Conservation (phyloP, 2,797 vertebrate species). For the Chiloscyllium punctatum region DNA sequence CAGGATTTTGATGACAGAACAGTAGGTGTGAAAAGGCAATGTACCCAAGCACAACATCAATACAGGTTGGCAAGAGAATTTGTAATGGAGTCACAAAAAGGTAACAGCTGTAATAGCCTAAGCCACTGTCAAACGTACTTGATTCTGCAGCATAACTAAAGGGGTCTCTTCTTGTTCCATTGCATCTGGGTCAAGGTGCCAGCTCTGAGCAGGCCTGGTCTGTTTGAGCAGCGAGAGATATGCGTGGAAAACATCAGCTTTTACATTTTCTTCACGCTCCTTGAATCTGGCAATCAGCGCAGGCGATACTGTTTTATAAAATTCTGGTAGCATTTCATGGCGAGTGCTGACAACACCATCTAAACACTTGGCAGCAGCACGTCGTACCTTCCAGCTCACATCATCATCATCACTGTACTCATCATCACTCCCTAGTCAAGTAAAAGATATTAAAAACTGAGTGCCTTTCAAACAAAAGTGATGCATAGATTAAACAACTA, state of each 20-base stretch:
- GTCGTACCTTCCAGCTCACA: constrained; percentile 98
- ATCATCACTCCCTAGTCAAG: constrained; percentile 75
- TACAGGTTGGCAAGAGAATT: not conserved
- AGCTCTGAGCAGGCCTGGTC: constrained; percentile 93
- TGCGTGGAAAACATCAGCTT: constrained; percentile 96
- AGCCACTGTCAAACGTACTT: constrained; percentile 61
- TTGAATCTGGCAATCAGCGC: constrained; percentile 95
- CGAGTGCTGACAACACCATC: constrained; percentile 93
- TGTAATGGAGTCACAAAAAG: not conserved
- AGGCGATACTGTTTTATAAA: constrained; percentile 93
- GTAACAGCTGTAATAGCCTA: not conserved
- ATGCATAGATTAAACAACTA: not conserved
- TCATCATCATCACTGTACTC: constrained; percentile 99
- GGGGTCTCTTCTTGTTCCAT: constrained; percentile 98
- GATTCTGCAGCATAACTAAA: constrained; percentile 95
- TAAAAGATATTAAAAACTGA: not conserved
- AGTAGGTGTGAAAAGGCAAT: too few relatives aligned
- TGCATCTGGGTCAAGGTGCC: constrained; percentile 92
- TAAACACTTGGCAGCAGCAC: constrained; percentile 93
- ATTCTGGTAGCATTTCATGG: constrained; percentile 96
- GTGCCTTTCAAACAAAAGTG: not conserved
- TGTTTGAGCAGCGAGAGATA: constrained; percentile 97
- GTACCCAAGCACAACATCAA: not conserved
- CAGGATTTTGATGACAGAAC: not conserved
- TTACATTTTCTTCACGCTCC: constrained; percentile 97